Evolutionary conservation across 2,797 vertebrate genomes (phyloP), one percentile per base, ranked within the genome.

Genomic region (Gymnoscopelus braueri): DNA sequence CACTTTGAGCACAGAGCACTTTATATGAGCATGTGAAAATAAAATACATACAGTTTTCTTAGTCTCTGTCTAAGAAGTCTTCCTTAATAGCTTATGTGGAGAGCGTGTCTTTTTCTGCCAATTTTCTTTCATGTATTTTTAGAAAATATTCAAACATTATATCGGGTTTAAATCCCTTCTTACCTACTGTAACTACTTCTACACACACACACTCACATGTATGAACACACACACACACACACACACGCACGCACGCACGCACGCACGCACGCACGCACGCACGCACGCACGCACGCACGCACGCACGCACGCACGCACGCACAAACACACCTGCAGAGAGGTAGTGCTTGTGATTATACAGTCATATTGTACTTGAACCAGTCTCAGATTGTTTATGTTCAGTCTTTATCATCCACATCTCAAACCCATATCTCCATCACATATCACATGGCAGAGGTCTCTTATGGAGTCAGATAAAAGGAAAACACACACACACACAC

Each of bases 321-420:
- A 51, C 13, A n/a, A 0, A 51, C 49, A 51, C 49, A 4, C 49
- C 49, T 51, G n/a, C 49, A 13, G 3, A 13, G 12, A 51, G 12
- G n/a, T 19, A 19, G 12, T 11, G 57, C 63, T 3, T 23, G 23
- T 59, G n/a, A 69, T 64, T 60, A 67, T 67, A 13, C 6, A 65
- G 10, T 65, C 48, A 47, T 19, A 19, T 19, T 19, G 19, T 75
- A 15, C 71, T 53, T 72, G 1, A 78, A 58, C 69, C 57, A 64
- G 29, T 60, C 74, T 74, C 11, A 24, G 52, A 60, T 69, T 39
- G 60, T 35, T 44, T 24, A 44, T 51, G 0, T 19, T 4, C 23
- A 61, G 63, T n/a, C 35, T 68, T 71, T 52, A 67, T 84, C 35
- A 29, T n/a, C 35, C 49, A 74, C 55, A 80, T 74, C 47, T 67